Percentiles rank a stretch among this genome's conserved stretches.
Evolutionary conservation across 2,797 vertebrate genomes (phyloP).

Genomic region (Spheniscus humboldti): DNA sequence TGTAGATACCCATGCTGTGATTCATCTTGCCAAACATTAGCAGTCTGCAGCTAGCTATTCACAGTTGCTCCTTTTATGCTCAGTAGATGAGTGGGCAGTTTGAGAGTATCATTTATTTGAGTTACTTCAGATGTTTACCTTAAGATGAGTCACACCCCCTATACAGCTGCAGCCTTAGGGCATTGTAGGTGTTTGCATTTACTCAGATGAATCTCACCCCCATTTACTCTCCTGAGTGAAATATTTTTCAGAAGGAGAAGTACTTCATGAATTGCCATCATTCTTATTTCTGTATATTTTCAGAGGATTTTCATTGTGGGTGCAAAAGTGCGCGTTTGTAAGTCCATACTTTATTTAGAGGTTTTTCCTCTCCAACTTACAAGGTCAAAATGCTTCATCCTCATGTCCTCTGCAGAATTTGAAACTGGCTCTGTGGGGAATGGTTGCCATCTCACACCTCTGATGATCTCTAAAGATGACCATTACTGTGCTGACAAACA

Average conservation of each 20-base stretch:
- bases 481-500: background rate
- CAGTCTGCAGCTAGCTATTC: background rate
- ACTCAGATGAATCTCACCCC: background rate
- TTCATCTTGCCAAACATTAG: background rate
- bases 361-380: background rate
- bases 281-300: background rate
- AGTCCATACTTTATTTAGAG: background rate
- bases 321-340: background rate
- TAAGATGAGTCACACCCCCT: background rate
- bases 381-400: background rate
- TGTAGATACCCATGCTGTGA: background rate
- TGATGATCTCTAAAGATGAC: background rate
- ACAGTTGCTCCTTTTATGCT: background rate
- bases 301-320: background rate
- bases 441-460: background rate
- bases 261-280: background rate
- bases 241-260: background rate
- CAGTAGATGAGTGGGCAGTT: background rate
- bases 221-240: background rate
- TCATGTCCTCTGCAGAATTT: background rate
- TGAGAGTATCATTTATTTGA: background rate
- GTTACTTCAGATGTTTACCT: background rate
- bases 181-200: background rate
- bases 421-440: background rate
- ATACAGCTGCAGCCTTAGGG: background rate